Percentiles rank a stretch among this genome's conserved stretches.
phyloP scores from a whole-genome alignment of 2,113 vertebrate species.

The Neolamprologus ventralis region DNA sequence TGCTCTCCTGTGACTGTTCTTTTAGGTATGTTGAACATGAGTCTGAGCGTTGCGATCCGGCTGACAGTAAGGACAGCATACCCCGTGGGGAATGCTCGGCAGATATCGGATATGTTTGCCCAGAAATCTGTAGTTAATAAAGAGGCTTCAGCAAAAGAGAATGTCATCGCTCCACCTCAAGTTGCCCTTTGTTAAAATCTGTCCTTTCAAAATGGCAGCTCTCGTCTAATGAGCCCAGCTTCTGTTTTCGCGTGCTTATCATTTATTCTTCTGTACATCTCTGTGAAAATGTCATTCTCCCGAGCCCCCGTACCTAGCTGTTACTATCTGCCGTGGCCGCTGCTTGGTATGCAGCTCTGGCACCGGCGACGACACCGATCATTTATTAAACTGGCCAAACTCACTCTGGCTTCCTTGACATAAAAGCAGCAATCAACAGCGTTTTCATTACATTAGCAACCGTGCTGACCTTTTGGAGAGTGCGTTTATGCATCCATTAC shows the following conservation, averaged over 20 bases:
- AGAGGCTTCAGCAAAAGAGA: background rate
- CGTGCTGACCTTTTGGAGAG: slow-evolving; percentile 8
- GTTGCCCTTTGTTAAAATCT: slow-evolving; percentile 9
- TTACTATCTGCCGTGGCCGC: background rate
- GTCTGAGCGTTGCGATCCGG: background rate
- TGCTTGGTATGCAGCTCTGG: slow-evolving; percentile 29
- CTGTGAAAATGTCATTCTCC: slow-evolving; percentile 36
- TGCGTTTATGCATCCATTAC: slow-evolving; percentile 5
- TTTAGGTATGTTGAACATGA: background rate
- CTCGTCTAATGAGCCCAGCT: slow-evolving; percentile 13
- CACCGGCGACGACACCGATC: background rate
- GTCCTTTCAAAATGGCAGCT: slow-evolving; percentile 50
- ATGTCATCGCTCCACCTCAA: background rate
- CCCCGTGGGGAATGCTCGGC: background rate
- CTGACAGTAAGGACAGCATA: background rate
- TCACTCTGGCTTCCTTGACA: background rate
- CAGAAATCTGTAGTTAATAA: slow-evolving; percentile 9
- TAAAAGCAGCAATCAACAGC: slow-evolving; percentile 6
- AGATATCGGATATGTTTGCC: background rate
- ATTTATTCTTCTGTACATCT: slow-evolving; percentile 12
- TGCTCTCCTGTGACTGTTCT: background rate
- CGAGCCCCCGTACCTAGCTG: background rate
- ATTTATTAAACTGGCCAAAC: slow-evolving; percentile 45
- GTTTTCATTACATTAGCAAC: slow-evolving; percentile 4
- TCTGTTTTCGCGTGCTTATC: background rate